Base-by-base conservation (phyloP, 2,888 invertebrate species). In the Trichacis sp. region DNA sequence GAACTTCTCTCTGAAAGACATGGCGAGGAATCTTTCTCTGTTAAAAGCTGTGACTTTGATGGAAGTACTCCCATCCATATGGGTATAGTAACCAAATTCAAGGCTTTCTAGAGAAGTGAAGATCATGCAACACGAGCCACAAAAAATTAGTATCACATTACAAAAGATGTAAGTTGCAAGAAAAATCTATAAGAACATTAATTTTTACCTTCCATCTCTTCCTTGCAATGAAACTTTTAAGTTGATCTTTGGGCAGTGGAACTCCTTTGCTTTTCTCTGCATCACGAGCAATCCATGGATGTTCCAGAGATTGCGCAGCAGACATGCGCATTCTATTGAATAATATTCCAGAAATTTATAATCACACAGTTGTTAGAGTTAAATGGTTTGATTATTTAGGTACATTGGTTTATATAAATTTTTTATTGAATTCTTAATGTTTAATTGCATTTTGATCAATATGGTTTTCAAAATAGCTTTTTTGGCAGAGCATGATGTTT, bases 201-300 rank as follows among this genome's bases (percentile, higher is more conserved):
- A 6, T 33, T 33, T 88, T 80, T 85, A 93, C 93, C 90, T 93
- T 93, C 93, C 93, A 93, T 85, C 93, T 93, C 79, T 93, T 87
- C 73, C 92, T 87, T 73, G 93, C 91, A 52, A 93, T 91, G 81
- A 93, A 93, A 76, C 91, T 92, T 84, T 93, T 93, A 3, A 93
- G 86, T 82, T 94, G 94, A 72, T 93, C 93, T 2, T 93, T 94
- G 77, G 91, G 90, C 69, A 93, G 87, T 68, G 89, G 89, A 46
- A 91, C 90, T 62, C 89, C 89, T 71, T 88, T 88, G 83, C 89
- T 87, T 64, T 88, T 88, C 71, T 90, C 89, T 59, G 88, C 87
- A 62, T 90, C 89, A 68, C 91, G 91, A 38, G 90, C 88, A 69
- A 95, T 84, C 95, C 95, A 95, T 46, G 87, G 87, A 77, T 95